Percentiles rank a stretch among this genome's conserved stretches.
Evolutionary conservation across 2,113 vertebrate genomes (phyloP).

Genomic region (Epinephelus moara): DNA sequence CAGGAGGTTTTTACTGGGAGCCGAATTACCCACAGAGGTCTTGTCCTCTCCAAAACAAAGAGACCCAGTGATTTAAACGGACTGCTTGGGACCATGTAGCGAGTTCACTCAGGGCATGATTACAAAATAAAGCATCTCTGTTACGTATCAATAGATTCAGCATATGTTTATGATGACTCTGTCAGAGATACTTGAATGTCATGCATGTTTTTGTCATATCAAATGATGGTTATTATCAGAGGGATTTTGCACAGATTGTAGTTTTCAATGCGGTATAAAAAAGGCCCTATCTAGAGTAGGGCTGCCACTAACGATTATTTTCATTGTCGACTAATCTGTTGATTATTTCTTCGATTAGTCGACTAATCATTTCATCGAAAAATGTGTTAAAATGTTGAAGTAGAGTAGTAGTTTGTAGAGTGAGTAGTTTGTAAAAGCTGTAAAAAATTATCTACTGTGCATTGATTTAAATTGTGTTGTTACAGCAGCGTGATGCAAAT

Average conservation of each 20-base stretch:
- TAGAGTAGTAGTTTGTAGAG: too few relatives aligned
- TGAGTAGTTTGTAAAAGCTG: conserved; percentile 1
- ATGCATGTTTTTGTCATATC: conserved; percentile 57
- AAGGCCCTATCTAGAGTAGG: too few relatives aligned
- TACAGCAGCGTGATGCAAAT: conserved; percentile 25
- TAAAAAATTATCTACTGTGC: conserved; percentile 24
- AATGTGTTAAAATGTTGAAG: too few relatives aligned
- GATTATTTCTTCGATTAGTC: too few relatives aligned
- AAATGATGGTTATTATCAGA: conserved; percentile 27
- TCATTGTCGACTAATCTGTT: too few relatives aligned
- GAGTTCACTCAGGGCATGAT: conserved; percentile 70
- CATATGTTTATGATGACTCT: conserved; percentile 41
- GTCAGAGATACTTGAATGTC: conserved; percentile 75
- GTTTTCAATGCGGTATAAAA: conserved; percentile 41
- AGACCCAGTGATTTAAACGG: too few relatives aligned
- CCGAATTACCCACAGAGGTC: too few relatives aligned
- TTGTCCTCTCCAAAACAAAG: too few relatives aligned
- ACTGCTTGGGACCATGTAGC: conserved; percentile 50
- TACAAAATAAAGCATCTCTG: conserved; percentile 35
- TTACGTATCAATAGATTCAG: conserved; percentile 37
- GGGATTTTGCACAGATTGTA: conserved; percentile 58
- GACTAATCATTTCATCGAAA: too few relatives aligned
- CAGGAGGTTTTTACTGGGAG: too few relatives aligned
- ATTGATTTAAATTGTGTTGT: conserved; percentile 37
- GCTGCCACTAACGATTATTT: too few relatives aligned